These are phyloP conservation scores for Megalopta genalis DNA, from an alignment of 1,140 invertebrate genomes.

Conservation along the genomic window DNA sequence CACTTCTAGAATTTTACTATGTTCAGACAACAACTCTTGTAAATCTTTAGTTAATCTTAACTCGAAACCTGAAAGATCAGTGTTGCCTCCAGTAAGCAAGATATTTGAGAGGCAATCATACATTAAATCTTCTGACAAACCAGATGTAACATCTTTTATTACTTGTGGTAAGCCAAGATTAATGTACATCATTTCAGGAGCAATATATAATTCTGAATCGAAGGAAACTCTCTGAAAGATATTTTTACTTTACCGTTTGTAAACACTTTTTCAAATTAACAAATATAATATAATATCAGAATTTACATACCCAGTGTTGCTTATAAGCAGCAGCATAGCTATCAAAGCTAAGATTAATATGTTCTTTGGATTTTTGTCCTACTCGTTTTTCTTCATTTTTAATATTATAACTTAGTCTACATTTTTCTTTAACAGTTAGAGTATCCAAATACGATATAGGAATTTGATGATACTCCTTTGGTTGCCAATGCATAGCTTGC, in stretches of 20 bases:
- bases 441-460: constrained; percentile 79
- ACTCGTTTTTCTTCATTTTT: constrained; percentile 72
- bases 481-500: constrained; percentile 79
- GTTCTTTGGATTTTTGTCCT: constrained; percentile 67
- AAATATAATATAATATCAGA: background rate
- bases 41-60: constrained; percentile 78
- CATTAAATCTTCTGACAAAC: constrained; percentile 74
- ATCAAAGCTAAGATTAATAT: constrained; percentile 76
- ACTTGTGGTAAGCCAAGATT: constrained; percentile 77
- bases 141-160: constrained; percentile 77
- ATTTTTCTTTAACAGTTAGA: constrained; percentile 77
- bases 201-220: constrained; percentile 79
- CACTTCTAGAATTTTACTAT: constrained; percentile 77
- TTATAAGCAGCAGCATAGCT: constrained; percentile 76
- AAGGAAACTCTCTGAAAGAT: constrained; percentile 75
- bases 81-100: constrained; percentile 80
- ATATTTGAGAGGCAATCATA: constrained; percentile 79
- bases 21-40: constrained; percentile 75
- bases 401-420: constrained; percentile 79
- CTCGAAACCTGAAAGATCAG: constrained; percentile 78
- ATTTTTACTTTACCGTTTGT: background rate
- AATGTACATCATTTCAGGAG: constrained; percentile 81
- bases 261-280: background rate
- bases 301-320: constrained; percentile 72
- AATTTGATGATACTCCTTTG: constrained; percentile 77